Percentiles rank a stretch among this genome's conserved stretches.
phyloP scores from a whole-genome alignment of 2,113 vertebrate genomes.

The Laticauda colubrina region DNA sequence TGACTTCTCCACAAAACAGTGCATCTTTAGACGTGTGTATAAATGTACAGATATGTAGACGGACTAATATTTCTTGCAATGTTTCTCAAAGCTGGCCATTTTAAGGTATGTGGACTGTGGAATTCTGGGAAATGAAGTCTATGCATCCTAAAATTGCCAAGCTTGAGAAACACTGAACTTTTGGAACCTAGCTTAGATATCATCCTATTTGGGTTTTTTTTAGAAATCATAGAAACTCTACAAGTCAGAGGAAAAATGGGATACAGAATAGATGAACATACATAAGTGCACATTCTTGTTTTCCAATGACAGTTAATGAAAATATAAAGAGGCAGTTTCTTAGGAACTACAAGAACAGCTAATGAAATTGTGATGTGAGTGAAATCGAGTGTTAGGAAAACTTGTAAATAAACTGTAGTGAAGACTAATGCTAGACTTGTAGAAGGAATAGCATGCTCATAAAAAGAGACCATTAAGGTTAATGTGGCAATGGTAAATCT shows the following conservation, averaged over 20 bases:
- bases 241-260: not conserved
- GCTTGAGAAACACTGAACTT: not conserved
- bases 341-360: not conserved
- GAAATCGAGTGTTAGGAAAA: not conserved
- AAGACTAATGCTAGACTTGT: constrained; percentile 9
- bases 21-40: not conserved
- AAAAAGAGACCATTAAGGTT: constrained; percentile 25
- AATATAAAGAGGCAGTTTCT: not conserved
- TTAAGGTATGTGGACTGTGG: not conserved
- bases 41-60: not conserved
- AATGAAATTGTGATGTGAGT: not conserved
- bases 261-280: not conserved
- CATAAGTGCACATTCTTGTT: not conserved
- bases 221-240: not conserved
- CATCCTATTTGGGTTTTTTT: not conserved
- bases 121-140: not conserved
- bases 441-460: constrained; percentile 9
- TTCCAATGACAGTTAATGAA: not conserved
- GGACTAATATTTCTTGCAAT: not conserved
- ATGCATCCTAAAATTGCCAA: not conserved
- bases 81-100: not conserved
- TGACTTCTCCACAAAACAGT: not conserved
- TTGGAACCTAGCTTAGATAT: not conserved
- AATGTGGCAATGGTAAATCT: constrained; percentile 23
- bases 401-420: not conserved